Conservation (phyloP, 2,888 invertebrate species). For the Drosophila atripex region DNA sequence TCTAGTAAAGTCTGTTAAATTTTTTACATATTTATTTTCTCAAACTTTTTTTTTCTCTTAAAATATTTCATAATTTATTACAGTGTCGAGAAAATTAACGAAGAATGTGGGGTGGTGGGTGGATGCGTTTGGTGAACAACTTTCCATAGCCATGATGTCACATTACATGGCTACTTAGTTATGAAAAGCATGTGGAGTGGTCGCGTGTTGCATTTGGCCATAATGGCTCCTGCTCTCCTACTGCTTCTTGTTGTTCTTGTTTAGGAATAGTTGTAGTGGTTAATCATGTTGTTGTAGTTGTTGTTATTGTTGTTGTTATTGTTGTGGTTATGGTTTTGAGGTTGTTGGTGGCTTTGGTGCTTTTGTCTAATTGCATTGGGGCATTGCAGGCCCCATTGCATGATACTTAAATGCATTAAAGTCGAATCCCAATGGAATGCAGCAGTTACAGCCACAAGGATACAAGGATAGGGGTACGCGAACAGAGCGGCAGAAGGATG, state of each 20-base stretch:
- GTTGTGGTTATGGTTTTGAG: constrained; percentile 16
- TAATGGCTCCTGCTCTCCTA: neutral
- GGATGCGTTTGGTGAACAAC: constrained; percentile 11
- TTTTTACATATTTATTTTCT: too few species aligned
- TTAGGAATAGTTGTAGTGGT: constrained; percentile 24
- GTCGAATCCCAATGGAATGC: constrained; percentile 25
- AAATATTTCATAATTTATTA: too few species aligned
- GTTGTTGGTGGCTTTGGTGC: constrained; percentile 43
- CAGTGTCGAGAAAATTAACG: too few species aligned
- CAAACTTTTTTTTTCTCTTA: too few species aligned
- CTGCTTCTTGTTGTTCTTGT: constrained; percentile 2
- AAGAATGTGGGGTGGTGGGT: neutral
- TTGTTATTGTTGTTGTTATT: constrained; percentile 11
- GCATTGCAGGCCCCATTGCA: constrained; percentile 23
- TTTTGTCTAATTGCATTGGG: constrained; percentile 69
- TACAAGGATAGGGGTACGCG: too few species aligned
- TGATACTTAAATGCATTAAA: constrained; percentile 44
- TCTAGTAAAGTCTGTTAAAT: too few species aligned
- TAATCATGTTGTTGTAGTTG: constrained; percentile 26
- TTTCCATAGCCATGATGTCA: constrained; percentile 38
- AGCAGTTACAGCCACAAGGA: constrained; percentile 1
- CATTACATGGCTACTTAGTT: constrained; percentile 63
- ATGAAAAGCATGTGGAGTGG: constrained; percentile 40
- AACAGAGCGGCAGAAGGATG: constrained; percentile 12
- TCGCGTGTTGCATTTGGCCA: constrained; percentile 28